phyloP scores from a whole-genome alignment of 1,140 invertebrate species.

The Eciton burchellii region DNA sequence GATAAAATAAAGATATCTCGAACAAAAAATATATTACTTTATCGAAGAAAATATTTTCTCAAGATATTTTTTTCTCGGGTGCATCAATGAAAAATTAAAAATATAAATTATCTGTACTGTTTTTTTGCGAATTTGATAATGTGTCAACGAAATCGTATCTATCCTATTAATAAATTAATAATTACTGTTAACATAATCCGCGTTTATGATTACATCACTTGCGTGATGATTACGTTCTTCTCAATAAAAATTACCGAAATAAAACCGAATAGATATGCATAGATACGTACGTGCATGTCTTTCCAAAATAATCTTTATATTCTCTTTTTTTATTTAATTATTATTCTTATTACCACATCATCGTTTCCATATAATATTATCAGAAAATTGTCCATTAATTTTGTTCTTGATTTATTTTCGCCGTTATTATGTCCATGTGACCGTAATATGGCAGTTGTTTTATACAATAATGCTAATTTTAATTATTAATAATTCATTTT shows the following conservation, averaged over 20 bases:
- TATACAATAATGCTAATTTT: slow-evolving; percentile 80
- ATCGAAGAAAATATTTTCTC: no score
- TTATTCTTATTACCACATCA: slow-evolving; percentile 66
- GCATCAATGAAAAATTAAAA: no score
- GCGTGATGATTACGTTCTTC: slow-evolving; percentile 41
- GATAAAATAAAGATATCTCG: no score
- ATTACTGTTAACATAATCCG: slow-evolving; percentile 32
- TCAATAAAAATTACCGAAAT: slow-evolving; percentile 53
- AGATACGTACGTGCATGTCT: slow-evolving; percentile 78
- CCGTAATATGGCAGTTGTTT: slow-evolving; percentile 78
- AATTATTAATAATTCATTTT: slow-evolving; percentile 78
- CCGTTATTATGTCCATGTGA: slow-evolving; percentile 74
- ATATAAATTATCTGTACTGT: slow-evolving; percentile 8
- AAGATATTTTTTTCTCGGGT: no score
- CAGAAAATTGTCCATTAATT: slow-evolving; percentile 66
- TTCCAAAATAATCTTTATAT: slow-evolving; percentile 74
- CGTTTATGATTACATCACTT: slow-evolving; percentile 7
- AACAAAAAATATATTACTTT: no score
- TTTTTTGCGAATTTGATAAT: slow-evolving; percentile 6
- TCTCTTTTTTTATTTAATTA: slow-evolving; percentile 69
- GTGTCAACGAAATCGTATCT: slow-evolving; percentile 11
- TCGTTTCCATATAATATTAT: slow-evolving; percentile 68
- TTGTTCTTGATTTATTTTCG: slow-evolving; percentile 60
- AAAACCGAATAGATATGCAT: slow-evolving; percentile 77
- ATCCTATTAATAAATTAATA: slow-evolving; percentile 32